Evolutionary conservation across 2,888 invertebrate genomes (phyloP).

Genomic region (Eupelmus urozonus): DNA sequence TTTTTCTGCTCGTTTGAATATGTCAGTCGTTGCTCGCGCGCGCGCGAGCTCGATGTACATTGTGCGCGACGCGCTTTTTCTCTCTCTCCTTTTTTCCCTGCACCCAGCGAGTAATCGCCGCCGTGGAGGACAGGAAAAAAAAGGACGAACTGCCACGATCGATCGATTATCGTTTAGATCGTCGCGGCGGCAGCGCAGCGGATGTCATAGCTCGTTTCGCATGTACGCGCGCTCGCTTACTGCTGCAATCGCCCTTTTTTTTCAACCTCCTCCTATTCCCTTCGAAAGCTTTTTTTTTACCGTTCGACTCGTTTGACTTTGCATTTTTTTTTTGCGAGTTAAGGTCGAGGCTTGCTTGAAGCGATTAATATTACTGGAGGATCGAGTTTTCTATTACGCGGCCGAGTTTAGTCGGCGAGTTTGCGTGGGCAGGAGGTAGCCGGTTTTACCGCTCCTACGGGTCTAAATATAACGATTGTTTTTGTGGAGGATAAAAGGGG

Average conservation of each 20-base stretch:
- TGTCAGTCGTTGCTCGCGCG: slow-evolving; percentile 31
- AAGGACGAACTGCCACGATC: not conserved
- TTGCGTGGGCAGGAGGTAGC: not conserved
- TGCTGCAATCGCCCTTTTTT: not conserved
- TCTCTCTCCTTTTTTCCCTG: slow-evolving; percentile 5
- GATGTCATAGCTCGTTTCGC: slow-evolving; percentile 28
- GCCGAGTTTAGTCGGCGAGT: slow-evolving; percentile 10
- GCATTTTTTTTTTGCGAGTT: slow-evolving; percentile 11
- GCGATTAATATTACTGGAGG: slow-evolving; percentile 5
- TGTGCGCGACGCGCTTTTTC: slow-evolving; percentile 1
- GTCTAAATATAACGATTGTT: slow-evolving; percentile 47
- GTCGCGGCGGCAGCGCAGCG: not conserved
- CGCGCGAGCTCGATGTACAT: slow-evolving; percentile 29
- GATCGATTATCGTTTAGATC: slow-evolving; percentile 48
- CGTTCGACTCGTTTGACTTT: no score
- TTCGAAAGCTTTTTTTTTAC: no score
- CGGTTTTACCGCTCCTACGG: slow-evolving; percentile 26
- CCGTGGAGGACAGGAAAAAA: slow-evolving; percentile 18
- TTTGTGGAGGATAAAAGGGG: not conserved
- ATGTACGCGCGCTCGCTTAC: not conserved
- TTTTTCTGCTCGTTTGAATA: slow-evolving; percentile 51
- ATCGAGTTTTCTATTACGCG: slow-evolving; percentile 1
- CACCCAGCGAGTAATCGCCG: slow-evolving; percentile 25
- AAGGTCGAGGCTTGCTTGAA: slow-evolving; percentile 35
- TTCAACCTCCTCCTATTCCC: not conserved